These are phyloP conservation scores for Paramormyrops kingsleyae DNA, from an alignment of 2,113 vertebrate species.

Conservation along the genomic window DNA sequence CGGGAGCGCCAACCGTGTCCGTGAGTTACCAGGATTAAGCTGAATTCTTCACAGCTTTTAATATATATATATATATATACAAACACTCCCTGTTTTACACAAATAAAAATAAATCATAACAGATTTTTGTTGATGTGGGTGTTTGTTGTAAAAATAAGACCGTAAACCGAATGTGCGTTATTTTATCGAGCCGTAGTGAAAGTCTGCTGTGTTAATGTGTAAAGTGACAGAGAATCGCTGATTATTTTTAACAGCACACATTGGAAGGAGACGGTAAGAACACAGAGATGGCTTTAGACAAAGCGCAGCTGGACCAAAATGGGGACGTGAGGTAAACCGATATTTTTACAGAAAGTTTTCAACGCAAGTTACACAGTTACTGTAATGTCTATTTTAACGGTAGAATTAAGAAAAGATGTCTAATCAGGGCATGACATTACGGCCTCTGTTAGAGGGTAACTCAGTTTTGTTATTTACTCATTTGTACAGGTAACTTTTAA, in stretches of 20 bases:
- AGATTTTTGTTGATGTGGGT: not conserved
- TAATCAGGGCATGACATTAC: not conserved
- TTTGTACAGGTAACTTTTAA: not conserved
- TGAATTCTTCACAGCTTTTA: not conserved
- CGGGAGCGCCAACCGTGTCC: not conserved
- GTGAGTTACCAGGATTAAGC: not conserved
- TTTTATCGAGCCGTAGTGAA: not conserved
- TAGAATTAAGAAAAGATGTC: not conserved
- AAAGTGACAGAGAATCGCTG: not conserved
- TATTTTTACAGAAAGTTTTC: not conserved
- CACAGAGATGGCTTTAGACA: not conserved
- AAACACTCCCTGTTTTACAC: not conserved
- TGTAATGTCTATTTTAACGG: not conserved
- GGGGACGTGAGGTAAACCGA: conserved; percentile 37
- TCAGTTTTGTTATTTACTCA: not conserved
- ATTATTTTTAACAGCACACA: not conserved
- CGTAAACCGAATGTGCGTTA: not conserved
- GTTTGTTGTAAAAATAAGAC: not conserved
- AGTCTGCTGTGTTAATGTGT: not conserved
- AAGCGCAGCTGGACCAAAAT: conserved; percentile 26
- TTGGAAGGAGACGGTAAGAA: conserved; percentile 29
- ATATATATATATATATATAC: not conserved
- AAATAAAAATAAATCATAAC: not conserved
- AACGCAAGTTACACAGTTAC: not conserved
- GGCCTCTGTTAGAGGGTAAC: not conserved